Conservation (phyloP, 2,113 vertebrate species). For the human (Homo sapiens) region DNA sequence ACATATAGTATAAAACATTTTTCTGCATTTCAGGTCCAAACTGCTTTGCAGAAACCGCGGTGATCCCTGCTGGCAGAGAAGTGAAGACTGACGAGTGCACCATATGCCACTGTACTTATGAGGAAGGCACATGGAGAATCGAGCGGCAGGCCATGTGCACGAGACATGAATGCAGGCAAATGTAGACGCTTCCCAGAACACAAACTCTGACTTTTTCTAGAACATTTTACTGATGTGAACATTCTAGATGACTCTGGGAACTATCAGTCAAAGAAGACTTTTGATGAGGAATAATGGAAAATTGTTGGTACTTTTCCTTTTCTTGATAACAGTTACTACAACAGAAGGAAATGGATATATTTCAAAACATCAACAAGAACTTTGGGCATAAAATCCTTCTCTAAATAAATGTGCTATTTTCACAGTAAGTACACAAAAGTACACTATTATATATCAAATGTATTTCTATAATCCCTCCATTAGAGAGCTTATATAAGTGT, state of each 20-base stretch:
- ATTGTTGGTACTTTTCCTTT: constrained; percentile 75
- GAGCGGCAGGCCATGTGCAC: constrained; percentile 98
- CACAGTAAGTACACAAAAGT: constrained; percentile 85
- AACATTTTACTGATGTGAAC: constrained; percentile 61
- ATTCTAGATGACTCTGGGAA: constrained; percentile 58
- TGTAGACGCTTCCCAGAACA: constrained; percentile 81
- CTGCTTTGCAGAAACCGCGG: constrained; percentile 95
- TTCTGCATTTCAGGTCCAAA: constrained; percentile 91
- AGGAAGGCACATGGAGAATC: constrained; percentile 97
- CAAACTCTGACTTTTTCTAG: constrained; percentile 76
- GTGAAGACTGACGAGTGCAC: constrained; percentile 98
- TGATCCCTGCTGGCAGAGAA: constrained; percentile 97
- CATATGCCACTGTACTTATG: constrained; percentile 98
- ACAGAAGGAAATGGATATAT: constrained; percentile 77
- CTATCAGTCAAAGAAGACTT: neutral
- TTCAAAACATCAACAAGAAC: constrained; percentile 66
- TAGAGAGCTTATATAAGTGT: constrained; percentile 86
- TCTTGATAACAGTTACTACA: constrained; percentile 64
- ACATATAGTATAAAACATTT: neutral
- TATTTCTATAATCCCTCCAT: constrained; percentile 84
- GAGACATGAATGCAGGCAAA: constrained; percentile 95
- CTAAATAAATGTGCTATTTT: constrained; percentile 90
- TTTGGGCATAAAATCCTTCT: constrained; percentile 79
- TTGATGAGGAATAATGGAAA: constrained; percentile 60
- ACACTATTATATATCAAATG: constrained; percentile 85